A percentile compares a stretch with the other conserved stretches of the same genome.
These are phyloP conservation scores for Drosophila elegans DNA, from an alignment of 1,140 invertebrate genomes.

Conservation along the genomic window DNA sequence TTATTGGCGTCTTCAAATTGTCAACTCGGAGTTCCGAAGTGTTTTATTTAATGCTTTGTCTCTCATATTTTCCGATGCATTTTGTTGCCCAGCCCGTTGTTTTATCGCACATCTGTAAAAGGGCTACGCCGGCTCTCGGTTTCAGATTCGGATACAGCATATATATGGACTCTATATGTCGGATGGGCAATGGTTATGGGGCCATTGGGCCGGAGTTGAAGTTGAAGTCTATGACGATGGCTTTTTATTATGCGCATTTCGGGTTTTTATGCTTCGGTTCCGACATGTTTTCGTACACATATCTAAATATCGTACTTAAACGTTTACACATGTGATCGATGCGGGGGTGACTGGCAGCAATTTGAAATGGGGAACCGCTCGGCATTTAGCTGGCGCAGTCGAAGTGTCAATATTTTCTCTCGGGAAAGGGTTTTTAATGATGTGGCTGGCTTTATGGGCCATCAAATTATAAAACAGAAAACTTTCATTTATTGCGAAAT, in stretches of 20 bases:
- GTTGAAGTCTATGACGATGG: conserved; percentile 70
- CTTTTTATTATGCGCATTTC: conserved; percentile 80
- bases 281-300: conserved; percentile 79
- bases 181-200: conserved; percentile 28
- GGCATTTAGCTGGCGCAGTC: conserved; percentile 37
- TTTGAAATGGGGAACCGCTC: conserved; percentile 29
- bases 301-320: conserved; percentile 81
- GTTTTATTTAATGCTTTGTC: conserved; percentile 82
- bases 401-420: conserved; percentile 43
- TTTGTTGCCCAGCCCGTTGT: conserved; percentile 59
- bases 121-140: conserved; percentile 53
- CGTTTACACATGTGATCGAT: conserved; percentile 68
- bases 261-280: conserved; percentile 79
- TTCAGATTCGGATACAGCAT: conserved; percentile 29
- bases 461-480: conserved; percentile 38
- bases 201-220: conserved; percentile 33
- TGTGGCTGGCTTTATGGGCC: conserved; percentile 72
- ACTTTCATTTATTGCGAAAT: conserved; percentile 1
- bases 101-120: conserved; percentile 82
- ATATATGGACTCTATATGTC: conserved; percentile 29
- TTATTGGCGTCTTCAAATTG: conserved; percentile 82
- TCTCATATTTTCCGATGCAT: conserved; percentile 76
- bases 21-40: conserved; percentile 76
- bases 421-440: conserved; percentile 68
- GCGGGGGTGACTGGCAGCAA: conserved; percentile 19